Conservation (phyloP, 2,113 vertebrate genomes). For the Phrynosoma platyrhinos region DNA sequence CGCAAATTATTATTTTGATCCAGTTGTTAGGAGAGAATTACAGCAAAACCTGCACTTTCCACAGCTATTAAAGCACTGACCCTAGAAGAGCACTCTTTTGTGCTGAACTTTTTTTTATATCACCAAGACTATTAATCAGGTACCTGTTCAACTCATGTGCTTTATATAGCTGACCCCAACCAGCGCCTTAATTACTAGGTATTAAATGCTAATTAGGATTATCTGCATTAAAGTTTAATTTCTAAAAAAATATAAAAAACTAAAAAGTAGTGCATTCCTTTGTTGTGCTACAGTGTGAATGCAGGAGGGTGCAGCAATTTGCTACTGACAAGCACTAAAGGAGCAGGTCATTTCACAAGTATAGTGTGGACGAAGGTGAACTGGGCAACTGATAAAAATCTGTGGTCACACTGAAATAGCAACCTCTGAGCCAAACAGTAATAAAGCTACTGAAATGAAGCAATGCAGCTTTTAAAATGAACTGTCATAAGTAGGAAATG, state of each 20-base stretch:
- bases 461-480: conserved; percentile 87
- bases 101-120: conserved; percentile 70
- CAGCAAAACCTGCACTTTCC: conserved; percentile 71
- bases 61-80: conserved; percentile 76
- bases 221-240: conserved; percentile 83
- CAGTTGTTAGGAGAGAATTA: conserved; percentile 69
- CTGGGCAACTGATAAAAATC: conserved; percentile 96
- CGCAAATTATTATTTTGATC: conserved; percentile 75
- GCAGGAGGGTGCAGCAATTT: conserved; percentile 83
- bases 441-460: conserved; percentile 97
- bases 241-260: conserved; percentile 80
- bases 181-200: conserved; percentile 77
- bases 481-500: conserved; percentile 89
- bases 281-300: conserved; percentile 74
- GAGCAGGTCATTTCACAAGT: conserved; percentile 94
- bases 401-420: conserved; percentile 97
- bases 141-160: conserved; percentile 69
- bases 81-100: conserved; percentile 63
- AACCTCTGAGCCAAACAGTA: conserved; percentile 95
- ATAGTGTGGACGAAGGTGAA: conserved; percentile 94
- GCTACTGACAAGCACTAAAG: conserved; percentile 91
- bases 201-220: conserved; percentile 86
- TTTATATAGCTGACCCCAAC: conserved; percentile 73
- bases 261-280: conserved; percentile 78
- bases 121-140: conserved; percentile 79